Base-by-base conservation (phyloP, 2,113 vertebrate genomes). In the Rhagologus leucostigma region DNA sequence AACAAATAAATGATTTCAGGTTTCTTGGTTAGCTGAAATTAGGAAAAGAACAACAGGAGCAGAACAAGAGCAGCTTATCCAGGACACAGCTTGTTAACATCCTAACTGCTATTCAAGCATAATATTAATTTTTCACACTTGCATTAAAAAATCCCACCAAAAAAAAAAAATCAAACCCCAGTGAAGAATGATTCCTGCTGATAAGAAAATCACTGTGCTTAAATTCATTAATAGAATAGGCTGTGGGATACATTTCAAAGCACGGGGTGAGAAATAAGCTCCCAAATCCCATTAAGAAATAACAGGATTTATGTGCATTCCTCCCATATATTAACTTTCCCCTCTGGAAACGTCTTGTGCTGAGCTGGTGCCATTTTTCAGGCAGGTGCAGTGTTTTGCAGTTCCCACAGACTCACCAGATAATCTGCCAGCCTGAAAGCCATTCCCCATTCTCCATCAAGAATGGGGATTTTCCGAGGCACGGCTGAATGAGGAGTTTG, bases 221-320 rank as follows among this genome's bases (percentile, higher is more conserved):
- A 95, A 96, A 94, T 94, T 96, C 68, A 35, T 94, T 92, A 90
- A 55, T 59, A 62, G 90, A 93, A 76, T 81, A 82, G 87, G 59
- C 95, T 80, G 80, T 86, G 91, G 85, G 89, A 95, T 95, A 81
- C 77, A 94, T 97, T 97, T 97, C 95, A 97, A 97, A 96, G 95
- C 87, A 81, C 0, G 0, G 95, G 95, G 76, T 92, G 85, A 96
- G 94, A 94, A 93, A 91, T 96, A 96, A 97, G 92, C 94, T 95
- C 94, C 89, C 75, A 96, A 97, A 97, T 97, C 96, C 96, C 95
- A 97, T 97, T 97, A 97, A 97, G 96, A 93, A 96, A 95, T 96
- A 96, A 95, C 96, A 94, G 97, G 97, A 97, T 97, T 97, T 96
- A 94, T 96, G 95, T 96, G 94, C 97, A 97, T 97, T 97, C 97